A percentile compares a stretch with the other conserved stretches of the same genome.
These are phyloP conservation scores for Synodontis membranacea DNA, from an alignment of 2,113 vertebrate species.

Conservation along the genomic window DNA sequence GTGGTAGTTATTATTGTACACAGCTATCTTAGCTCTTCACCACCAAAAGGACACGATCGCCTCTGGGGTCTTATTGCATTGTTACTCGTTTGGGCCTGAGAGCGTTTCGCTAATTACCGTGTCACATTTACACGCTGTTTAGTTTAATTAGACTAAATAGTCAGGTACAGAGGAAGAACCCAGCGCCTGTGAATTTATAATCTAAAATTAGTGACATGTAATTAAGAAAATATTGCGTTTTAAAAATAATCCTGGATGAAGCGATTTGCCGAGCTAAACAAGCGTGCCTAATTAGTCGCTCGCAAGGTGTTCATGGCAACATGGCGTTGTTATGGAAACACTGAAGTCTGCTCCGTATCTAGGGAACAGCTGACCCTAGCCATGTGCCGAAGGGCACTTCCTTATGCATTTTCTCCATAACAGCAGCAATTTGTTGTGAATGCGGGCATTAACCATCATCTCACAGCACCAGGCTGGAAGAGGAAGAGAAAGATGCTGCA, in stretches of 20 bases:
- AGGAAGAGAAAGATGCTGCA: not conserved
- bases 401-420: slow-evolving; percentile 36
- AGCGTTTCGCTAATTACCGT: slow-evolving; percentile 48
- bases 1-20: not conserved
- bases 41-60: slow-evolving; percentile 44
- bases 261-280: slow-evolving; percentile 54
- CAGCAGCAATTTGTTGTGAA: slow-evolving; percentile 33
- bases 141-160: slow-evolving; percentile 53
- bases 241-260: slow-evolving; percentile 52
- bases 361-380: slow-evolving; percentile 55
- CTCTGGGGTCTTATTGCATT: slow-evolving; percentile 48
- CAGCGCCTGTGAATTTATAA: slow-evolving; percentile 32
- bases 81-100: slow-evolving; percentile 42
- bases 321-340: slow-evolving; percentile 57
- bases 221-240: slow-evolving; percentile 53
- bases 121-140: slow-evolving; percentile 56
- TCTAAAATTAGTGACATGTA: slow-evolving; percentile 53
- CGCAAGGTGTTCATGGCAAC: slow-evolving; percentile 56
- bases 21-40: slow-evolving; percentile 30
- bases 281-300: slow-evolving; percentile 53
- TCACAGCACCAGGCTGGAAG: not conserved
- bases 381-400: slow-evolving; percentile 46
- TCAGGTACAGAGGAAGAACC: slow-evolving; percentile 43
- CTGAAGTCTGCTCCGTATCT: slow-evolving; percentile 53
- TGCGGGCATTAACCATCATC: slow-evolving; percentile 13